phyloP scores from a whole-genome alignment of 2,113 vertebrate genomes.

The Illadopsis cleaveri region DNA sequence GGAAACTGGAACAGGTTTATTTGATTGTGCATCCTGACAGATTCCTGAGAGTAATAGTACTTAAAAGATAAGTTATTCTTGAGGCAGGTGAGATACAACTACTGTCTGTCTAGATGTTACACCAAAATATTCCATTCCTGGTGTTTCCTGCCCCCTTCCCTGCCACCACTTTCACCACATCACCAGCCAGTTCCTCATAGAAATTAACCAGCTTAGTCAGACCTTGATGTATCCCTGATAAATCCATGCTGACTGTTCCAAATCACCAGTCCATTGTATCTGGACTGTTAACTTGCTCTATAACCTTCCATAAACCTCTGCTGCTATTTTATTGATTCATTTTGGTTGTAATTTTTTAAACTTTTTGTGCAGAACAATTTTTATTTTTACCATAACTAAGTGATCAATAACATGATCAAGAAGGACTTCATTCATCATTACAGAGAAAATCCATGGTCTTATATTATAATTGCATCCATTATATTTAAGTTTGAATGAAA shows the following conservation, averaged over 20 bases:
- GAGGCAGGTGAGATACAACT: neutral
- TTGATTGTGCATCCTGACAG: neutral
- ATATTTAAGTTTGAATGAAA: neutral
- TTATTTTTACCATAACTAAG: neutral
- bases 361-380: neutral
- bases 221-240: neutral
- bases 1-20: neutral
- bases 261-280: neutral
- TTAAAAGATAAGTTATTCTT: neutral
- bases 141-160: accelerated
- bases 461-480: neutral
- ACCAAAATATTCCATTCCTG: neutral
- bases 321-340: neutral
- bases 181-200: neutral
- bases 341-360: neutral
- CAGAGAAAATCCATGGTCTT: neutral
- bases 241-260: neutral
- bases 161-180: accelerated
- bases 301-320: neutral
- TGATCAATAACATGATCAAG: neutral
- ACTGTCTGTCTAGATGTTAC: neutral
- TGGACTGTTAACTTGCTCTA: neutral
- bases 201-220: neutral
- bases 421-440: neutral
- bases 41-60: neutral